These are phyloP conservation scores for Struthio camelus DNA, from an alignment of 2,113 vertebrate genomes.

Conservation along the genomic window DNA sequence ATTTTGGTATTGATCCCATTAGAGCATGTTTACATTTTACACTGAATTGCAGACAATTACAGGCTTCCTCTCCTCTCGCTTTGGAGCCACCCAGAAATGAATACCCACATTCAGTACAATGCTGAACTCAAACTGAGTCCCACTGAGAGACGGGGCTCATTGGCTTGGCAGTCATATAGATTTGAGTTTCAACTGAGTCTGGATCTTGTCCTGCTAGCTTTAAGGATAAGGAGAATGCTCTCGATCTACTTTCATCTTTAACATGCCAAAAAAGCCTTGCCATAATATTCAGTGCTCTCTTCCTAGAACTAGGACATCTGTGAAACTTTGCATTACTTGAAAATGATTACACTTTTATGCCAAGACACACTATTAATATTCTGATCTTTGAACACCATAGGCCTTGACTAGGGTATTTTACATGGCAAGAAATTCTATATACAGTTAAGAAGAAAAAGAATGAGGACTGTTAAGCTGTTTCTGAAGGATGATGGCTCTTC, in stretches of 20 bases:
- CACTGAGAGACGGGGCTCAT: not conserved
- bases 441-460: not conserved
- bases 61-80: not conserved
- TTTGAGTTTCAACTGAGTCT: conserved; percentile 1
- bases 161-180: not conserved
- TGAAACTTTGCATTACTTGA: not conserved
- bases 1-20: not conserved
- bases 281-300: not conserved
- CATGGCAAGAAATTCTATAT: not conserved
- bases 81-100: not conserved
- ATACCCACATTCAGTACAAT: not conserved
- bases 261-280: not conserved
- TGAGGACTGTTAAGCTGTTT: not conserved
- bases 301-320: not conserved
- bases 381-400: not conserved
- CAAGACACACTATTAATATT: not conserved
- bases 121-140: not conserved
- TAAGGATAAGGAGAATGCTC: not conserved
- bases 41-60: fast-evolving
- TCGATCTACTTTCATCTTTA: not conserved
- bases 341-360: not conserved
- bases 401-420: not conserved
- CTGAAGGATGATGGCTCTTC: not conserved
- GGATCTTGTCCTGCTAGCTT: not conserved
- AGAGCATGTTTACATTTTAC: not conserved